Conservation (phyloP, 2,888 invertebrate genomes). For the Eupithecia dodoneata region DNA sequence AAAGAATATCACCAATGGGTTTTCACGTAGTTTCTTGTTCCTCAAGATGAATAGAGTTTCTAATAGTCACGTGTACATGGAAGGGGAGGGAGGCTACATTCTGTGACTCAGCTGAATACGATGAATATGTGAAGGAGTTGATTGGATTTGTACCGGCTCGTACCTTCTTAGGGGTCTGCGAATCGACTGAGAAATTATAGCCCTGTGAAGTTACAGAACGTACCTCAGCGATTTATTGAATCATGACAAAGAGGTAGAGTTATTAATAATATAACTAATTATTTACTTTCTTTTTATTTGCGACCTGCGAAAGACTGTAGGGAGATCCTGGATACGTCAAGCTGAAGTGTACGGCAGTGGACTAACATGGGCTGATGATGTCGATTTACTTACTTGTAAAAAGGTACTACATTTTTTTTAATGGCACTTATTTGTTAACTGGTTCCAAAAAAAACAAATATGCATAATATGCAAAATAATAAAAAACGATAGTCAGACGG, state of each 20-base stretch:
- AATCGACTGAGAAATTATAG: constrained; percentile 11
- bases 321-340: too few species aligned
- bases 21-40: constrained; percentile 29
- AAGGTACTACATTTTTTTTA: too few species aligned
- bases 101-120: constrained; percentile 44
- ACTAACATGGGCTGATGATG: too few species aligned
- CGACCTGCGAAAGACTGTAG: too few species aligned
- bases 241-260: neutral
- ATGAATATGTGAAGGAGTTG: constrained; percentile 38
- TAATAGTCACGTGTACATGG: constrained; percentile 41
- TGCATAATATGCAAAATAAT: too few species aligned
- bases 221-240: neutral
- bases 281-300: too few species aligned
- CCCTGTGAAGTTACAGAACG: neutral
- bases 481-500: too few species aligned
- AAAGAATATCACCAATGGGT: constrained; percentile 12
- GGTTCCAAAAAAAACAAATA: too few species aligned
- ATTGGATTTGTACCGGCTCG: constrained; percentile 38
- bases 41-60: constrained; percentile 39
- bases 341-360: too few species aligned
- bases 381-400: too few species aligned
- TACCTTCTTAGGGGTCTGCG: constrained; percentile 12
- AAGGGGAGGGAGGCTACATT: constrained; percentile 43
- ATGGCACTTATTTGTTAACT: too few species aligned
- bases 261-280: neutral